A percentile compares a stretch with the other conserved stretches of the same genome.
These are phyloP conservation scores for Danio kyathit DNA, from an alignment of 2,797 vertebrate genomes.

Conservation along the genomic window DNA sequence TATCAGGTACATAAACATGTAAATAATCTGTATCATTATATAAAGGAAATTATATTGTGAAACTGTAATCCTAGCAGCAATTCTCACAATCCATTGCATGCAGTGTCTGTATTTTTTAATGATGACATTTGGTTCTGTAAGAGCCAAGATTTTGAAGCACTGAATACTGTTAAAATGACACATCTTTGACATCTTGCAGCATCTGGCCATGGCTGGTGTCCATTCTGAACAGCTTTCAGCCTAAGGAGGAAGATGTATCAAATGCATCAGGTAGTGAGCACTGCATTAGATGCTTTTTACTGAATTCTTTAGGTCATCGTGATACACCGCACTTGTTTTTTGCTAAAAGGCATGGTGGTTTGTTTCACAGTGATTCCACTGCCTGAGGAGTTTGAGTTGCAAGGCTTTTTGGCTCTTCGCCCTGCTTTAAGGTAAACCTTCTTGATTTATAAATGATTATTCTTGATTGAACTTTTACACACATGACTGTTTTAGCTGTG, in stretches of 20 bases:
- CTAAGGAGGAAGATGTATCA: slow-evolving; percentile 90
- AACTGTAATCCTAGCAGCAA: background rate
- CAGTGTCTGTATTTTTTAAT: background rate
- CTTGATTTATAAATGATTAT: background rate
- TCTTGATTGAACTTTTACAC: background rate
- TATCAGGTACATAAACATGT: no score
- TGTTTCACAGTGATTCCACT: slow-evolving; percentile 84
- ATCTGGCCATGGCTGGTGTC: slow-evolving; percentile 98
- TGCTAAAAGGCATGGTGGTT: background rate
- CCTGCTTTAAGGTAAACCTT: slow-evolving; percentile 89
- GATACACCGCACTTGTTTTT: background rate
- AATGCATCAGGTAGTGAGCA: slow-evolving; percentile 82
- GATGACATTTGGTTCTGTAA: background rate
- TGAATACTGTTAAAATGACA: slow-evolving; percentile 11
- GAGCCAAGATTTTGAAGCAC: background rate
- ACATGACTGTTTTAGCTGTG: background rate
- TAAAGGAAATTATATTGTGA: no score
- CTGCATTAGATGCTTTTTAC: background rate
- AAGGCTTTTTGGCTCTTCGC: slow-evolving; percentile 95
- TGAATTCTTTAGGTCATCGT: no score
- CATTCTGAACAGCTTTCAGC: slow-evolving; percentile 95
- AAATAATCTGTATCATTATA: no score
- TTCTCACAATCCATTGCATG: background rate
- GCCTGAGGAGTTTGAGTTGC: slow-evolving; percentile 98
- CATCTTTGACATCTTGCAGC: slow-evolving; percentile 71